Evolutionary conservation across 1,140 invertebrate species (phyloP), one percentile per base, ranked within the genome.

Genomic region (Tetraneura akinire): DNA sequence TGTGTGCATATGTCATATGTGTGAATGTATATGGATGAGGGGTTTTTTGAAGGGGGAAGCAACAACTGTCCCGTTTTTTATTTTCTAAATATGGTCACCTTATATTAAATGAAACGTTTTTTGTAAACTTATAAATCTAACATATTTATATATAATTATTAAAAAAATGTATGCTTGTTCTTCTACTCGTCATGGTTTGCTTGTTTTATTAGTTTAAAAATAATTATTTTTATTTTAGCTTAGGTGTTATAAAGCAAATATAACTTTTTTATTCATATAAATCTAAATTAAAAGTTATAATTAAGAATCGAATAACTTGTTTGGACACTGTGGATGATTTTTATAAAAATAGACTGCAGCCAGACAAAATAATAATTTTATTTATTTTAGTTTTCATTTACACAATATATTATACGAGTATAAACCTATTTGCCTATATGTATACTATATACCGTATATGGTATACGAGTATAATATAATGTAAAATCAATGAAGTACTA

Each of bases 341-440:
- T 68, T 68, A 16, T 68, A 68, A 21, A n/a, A 68, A 47, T 21
- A 42, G 66, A 47, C 66, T 68, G 26, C 66, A 68, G 66, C 66
- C 66, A 68, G 21, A 68, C 66, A 68, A 18, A 26, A 68, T 68
- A 68, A 47, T 23, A n/a, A n/a, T n/a, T n/a, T n/a, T n/a, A 26
- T 47, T 47, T 47, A 68, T 68, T 14, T 47, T 68, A 23, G n/a
- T 21, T 45, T 68, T 32, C 37, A 68, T 18, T 32, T 66, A 66
- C 13, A 32, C 3, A 37, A 37, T 10, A 64, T 37, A 64, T 64
- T 32, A 64, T 66, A 37, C 13, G 1, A n/a, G n/a, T n/a, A n/a
- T 66, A 23, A 60, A 29, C 26, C 6, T 60, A 14, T 18, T 29
- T 26, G 21, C n/a, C n/a, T 42, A 42, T 37, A 26, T 60, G 6